phyloP scores from a whole-genome alignment of 2,888 invertebrate genomes.

The Pollenia angustigena region DNA sequence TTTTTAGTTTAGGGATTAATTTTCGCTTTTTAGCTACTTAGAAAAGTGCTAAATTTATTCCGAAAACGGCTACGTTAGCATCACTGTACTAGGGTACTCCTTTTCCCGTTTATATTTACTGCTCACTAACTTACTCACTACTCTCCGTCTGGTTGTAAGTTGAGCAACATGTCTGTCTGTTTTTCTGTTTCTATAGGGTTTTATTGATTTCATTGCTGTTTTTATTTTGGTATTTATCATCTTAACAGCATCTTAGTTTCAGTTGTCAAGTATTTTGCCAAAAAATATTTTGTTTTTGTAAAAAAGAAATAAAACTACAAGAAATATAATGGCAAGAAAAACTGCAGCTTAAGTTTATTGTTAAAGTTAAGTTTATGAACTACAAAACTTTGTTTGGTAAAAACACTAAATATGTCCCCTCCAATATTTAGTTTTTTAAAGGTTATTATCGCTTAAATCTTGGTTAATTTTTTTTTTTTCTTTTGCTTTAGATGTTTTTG shows the following conservation, averaged over 20 bases:
- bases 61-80: too few species aligned
- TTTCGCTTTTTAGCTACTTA: too few species aligned
- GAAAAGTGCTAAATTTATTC: too few species aligned
- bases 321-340: constrained; percentile 34
- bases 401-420: constrained; percentile 49
- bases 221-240: constrained; percentile 66
- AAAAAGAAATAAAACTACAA: constrained; percentile 36
- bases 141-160: constrained; percentile 31
- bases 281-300: constrained; percentile 22
- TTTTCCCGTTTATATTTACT: not conserved
- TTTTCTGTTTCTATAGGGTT: constrained; percentile 16
- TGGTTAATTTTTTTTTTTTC: constrained; percentile 43
- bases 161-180: constrained; percentile 37
- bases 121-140: not conserved
- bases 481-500: constrained; percentile 64
- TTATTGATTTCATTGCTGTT: constrained; percentile 41
- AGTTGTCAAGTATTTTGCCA: constrained; percentile 67
- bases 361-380: constrained; percentile 70
- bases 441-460: constrained; percentile 69
- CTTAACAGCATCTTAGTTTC: constrained; percentile 60
- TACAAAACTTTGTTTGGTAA: constrained; percentile 36
- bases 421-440: constrained; percentile 62
- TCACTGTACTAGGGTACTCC: too few species aligned
- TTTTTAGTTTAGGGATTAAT: too few species aligned
- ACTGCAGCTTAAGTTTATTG: constrained; percentile 31